phyloP scores from a whole-genome alignment of 2,113 vertebrate genomes.

The Ceyx melanurus region DNA sequence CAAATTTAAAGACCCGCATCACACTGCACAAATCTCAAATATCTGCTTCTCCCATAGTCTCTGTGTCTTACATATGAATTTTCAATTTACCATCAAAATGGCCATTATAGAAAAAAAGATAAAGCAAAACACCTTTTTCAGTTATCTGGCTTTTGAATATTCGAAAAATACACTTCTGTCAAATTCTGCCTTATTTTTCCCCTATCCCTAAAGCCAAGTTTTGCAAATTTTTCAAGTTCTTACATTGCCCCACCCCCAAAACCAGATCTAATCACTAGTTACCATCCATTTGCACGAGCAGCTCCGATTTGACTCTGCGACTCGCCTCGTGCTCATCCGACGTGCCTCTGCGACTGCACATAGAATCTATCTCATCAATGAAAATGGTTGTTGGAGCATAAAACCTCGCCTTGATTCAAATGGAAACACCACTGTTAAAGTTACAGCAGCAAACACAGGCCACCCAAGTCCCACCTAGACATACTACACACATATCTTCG shows the following conservation, averaged over 20 bases:
- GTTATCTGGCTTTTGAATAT: background rate
- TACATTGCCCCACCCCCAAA: background rate
- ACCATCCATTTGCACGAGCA: slow-evolving; percentile 87
- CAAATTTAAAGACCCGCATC: background rate
- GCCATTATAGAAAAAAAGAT: background rate
- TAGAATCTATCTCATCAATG: slow-evolving; percentile 85
- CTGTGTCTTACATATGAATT: background rate
- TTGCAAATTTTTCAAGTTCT: background rate
- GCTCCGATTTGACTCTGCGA: slow-evolving; percentile 84
- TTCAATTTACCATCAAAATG: background rate
- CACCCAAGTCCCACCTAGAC: background rate
- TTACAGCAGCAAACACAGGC: background rate
- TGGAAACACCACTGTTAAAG: slow-evolving; percentile 27
- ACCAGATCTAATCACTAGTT: slow-evolving; percentile 21
- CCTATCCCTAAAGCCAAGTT: background rate
- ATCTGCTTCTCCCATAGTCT: background rate
- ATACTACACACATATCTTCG: background rate
- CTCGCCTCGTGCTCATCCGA: slow-evolving; percentile 84
- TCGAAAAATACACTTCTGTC: background rate
- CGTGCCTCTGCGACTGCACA: slow-evolving; percentile 83
- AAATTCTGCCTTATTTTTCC: background rate
- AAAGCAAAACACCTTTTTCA: background rate
- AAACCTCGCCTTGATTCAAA: slow-evolving; percentile 79
- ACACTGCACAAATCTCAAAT: background rate
- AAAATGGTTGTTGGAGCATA: slow-evolving; percentile 84